Base-by-base conservation (phyloP, 2,888 invertebrate genomes). In the Caenorhabditis uteleia region DNA sequence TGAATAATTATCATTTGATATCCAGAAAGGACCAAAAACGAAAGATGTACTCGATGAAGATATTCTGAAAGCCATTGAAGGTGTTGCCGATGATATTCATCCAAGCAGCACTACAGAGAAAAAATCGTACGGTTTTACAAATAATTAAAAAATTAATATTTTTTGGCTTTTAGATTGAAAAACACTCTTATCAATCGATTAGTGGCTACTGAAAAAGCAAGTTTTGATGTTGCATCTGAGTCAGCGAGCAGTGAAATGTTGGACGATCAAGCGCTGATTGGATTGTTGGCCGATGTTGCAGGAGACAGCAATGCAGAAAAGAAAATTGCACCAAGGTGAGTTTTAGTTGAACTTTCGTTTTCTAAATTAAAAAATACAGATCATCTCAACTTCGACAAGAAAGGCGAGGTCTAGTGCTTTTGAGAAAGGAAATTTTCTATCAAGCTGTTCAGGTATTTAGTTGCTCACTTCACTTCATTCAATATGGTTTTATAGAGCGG, bases 391-490 rank as follows among this genome's bases (percentile, higher is more conserved):
- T 54, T 2, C 45, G 60, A 14, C 66, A 66, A 51, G 68, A 62
- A 38, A 43, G 53, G 39, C 40, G 64, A 40, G 71, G 68, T 6
- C 48, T 69, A 16, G 62, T 69, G 10, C 50, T 69, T 7, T 48
- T 77, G 14, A 48, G 77, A 38, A 69, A 75, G 27, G 78, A 78
- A 55, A 73, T 78, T 34, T 77, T 77, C 51, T 75, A 77, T 40
- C 75, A 77, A 55, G 77, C 78, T n/a, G 53, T 72, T 8, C 77
- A 75, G n/a, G n/a, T n/a, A n/a, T n/a, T n/a, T n/a, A n/a, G 55
- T 49, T 44, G 14, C n/a, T 14, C 16, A 26, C 10, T 18, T n/a
- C 10, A 4, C 16, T 26, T 43, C 31, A 31, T 8, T 25, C 23
- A 54, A n/a, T n/a, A n/a, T n/a, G n/a, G n/a, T n/a, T n/a, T n/a